These are phyloP conservation scores for Caenorhabditis sp. DNA, from an alignment of 2,888 invertebrate genomes.

Conservation along the genomic window DNA sequence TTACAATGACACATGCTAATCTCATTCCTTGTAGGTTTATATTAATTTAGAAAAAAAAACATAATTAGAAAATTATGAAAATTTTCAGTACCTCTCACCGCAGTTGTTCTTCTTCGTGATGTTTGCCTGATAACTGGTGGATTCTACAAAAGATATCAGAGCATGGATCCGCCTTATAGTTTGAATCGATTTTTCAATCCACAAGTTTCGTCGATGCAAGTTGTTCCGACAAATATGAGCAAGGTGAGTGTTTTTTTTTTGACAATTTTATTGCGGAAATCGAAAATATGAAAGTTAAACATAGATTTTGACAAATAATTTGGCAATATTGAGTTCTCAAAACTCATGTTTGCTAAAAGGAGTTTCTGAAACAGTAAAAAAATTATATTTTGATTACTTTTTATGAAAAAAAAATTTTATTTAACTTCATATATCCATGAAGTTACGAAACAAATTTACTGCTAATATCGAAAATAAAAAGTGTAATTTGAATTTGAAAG, in stretches of 20 bases:
- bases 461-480: no score
- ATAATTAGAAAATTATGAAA: slow-evolving; percentile 9
- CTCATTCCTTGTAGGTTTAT: slow-evolving; percentile 80
- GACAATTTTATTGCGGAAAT: no score
- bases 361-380: no score
- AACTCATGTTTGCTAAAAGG: no score
- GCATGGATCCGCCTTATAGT: slow-evolving; percentile 53
- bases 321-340: no score
- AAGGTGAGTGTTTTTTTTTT: slow-evolving; percentile 78
- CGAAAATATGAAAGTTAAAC: no score
- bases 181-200: slow-evolving; percentile 65
- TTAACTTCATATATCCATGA: no score
- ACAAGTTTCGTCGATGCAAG: slow-evolving; percentile 69
- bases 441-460: no score
- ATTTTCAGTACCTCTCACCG: slow-evolving; percentile 75
- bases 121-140: slow-evolving; percentile 83
- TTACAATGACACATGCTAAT: slow-evolving; percentile 85
- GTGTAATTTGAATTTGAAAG: no score
- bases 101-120: slow-evolving; percentile 86
- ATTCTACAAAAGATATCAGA: slow-evolving; percentile 79
- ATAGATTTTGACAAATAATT: no score
- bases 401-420: no score
- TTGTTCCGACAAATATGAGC: slow-evolving; percentile 90
- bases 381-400: no score
- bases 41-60: not conserved